These are phyloP conservation scores for Drosophila orosa DNA, from an alignment of 1,140 invertebrate species.

Conservation along the genomic window DNA sequence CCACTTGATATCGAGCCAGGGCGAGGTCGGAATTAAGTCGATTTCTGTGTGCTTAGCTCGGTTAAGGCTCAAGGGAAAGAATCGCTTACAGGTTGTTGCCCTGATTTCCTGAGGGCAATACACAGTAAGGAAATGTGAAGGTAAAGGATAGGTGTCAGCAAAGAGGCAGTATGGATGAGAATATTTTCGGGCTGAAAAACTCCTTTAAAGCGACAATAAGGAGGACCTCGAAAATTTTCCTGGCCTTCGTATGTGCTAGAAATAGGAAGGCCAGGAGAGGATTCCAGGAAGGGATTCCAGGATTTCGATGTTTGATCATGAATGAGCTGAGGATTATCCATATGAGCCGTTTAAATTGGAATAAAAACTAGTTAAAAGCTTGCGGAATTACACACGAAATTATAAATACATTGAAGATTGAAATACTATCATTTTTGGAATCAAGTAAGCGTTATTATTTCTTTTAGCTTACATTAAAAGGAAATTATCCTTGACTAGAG, in stretches of 20 bases:
- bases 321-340: too few species aligned
- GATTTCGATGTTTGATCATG: too few species aligned
- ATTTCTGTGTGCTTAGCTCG: neutral
- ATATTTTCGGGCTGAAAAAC: neutral
- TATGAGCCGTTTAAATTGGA: too few species aligned
- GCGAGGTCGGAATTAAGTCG: neutral
- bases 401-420: too few species aligned
- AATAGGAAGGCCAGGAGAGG: neutral
- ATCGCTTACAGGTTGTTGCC: neutral
- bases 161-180: neutral
- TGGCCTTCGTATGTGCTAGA: neutral
- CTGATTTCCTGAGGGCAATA: too few species aligned
- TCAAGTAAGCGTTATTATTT: neutral
- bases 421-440: too few species aligned
- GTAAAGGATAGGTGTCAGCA: neutral
- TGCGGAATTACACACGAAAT: too few species aligned
- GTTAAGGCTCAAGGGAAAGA: neutral
- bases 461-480: neutral
- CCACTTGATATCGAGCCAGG: conserved; percentile 9
- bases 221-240: neutral
- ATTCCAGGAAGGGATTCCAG: too few species aligned
- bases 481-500: neutral
- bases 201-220: neutral
- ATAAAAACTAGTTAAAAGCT: too few species aligned
- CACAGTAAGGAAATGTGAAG: too few species aligned